phyloP scores from a whole-genome alignment of 2,113 vertebrate genomes.

The Sterrhoptilus dennistouni region DNA sequence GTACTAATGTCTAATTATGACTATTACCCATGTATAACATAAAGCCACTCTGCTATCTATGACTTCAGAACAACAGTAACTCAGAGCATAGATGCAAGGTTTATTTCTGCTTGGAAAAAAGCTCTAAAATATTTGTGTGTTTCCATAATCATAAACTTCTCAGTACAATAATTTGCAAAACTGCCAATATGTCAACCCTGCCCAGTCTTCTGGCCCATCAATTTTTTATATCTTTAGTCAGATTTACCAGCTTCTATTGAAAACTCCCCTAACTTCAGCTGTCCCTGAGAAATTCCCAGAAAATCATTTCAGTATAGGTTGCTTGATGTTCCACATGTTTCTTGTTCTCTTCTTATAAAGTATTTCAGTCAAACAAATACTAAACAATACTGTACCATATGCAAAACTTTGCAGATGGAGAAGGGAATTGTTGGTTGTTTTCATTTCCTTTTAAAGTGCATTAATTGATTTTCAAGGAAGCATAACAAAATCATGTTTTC shows the following conservation, averaged over 20 bases:
- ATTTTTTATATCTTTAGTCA: not conserved
- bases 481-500: not conserved
- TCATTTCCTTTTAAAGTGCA: not conserved
- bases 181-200: not conserved
- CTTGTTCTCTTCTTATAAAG: not conserved
- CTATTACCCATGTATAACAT: not conserved
- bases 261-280: not conserved
- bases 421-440: not conserved
- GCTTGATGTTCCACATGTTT: accelerated
- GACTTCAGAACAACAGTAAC: not conserved
- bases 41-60: not conserved
- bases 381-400: not conserved
- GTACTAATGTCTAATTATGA: not conserved
- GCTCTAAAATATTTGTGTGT: not conserved
- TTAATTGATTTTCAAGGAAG: not conserved
- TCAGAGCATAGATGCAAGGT: not conserved
- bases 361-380: not conserved
- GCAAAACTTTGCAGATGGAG: not conserved
- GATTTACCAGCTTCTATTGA: not conserved
- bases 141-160: not conserved
- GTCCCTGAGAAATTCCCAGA: not conserved
- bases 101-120: not conserved
- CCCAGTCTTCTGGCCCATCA: not conserved
- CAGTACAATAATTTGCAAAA: not conserved
- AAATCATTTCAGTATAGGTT: not conserved